Conservation (phyloP, 2,797 vertebrate species). For the Enteromius anoplus region DNA sequence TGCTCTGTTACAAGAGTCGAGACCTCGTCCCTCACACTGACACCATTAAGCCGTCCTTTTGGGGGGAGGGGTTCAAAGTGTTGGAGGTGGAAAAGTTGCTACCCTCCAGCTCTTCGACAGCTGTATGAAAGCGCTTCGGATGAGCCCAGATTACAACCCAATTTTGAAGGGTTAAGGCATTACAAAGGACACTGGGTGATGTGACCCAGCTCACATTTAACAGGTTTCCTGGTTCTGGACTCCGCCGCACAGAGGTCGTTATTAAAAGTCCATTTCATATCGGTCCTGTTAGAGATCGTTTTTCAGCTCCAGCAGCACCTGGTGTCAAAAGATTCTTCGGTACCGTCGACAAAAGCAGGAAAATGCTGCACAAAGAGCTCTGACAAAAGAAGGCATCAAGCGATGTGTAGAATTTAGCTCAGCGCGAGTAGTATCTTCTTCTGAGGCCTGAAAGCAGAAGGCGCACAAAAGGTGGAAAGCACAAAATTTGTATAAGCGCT, state of each 20-base stretch:
- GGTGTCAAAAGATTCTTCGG: constrained; percentile 8
- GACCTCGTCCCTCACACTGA: constrained; percentile 74
- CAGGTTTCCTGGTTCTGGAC: constrained; percentile 28
- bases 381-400: constrained; percentile 26
- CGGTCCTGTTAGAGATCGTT: constrained; percentile 35
- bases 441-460: constrained; percentile 40
- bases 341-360: constrained; percentile 7
- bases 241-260: constrained; percentile 24
- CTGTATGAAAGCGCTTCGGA: constrained; percentile 67
- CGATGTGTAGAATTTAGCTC: constrained; percentile 33
- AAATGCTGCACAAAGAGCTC: constrained; percentile 25
- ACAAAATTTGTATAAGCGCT: constrained; percentile 59
- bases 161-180: constrained; percentile 31
- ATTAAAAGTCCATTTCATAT: constrained; percentile 58
- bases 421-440: constrained; percentile 33
- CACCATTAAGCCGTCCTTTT: constrained; percentile 75
- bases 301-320: constrained; percentile 29
- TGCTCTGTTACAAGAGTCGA: constrained; percentile 75
- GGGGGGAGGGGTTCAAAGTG: constrained; percentile 57
- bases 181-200: constrained; percentile 25
- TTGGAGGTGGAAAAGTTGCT: constrained; percentile 32
- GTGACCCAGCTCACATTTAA: constrained; percentile 19
- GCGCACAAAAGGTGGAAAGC: constrained; percentile 48
- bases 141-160: constrained; percentile 35
- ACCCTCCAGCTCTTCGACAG: constrained; percentile 41